Percentiles rank a stretch among this genome's conserved stretches.
Conservation (phyloP, 2,113 vertebrate genomes). For the Gasterosteus aculeatus region DNA sequence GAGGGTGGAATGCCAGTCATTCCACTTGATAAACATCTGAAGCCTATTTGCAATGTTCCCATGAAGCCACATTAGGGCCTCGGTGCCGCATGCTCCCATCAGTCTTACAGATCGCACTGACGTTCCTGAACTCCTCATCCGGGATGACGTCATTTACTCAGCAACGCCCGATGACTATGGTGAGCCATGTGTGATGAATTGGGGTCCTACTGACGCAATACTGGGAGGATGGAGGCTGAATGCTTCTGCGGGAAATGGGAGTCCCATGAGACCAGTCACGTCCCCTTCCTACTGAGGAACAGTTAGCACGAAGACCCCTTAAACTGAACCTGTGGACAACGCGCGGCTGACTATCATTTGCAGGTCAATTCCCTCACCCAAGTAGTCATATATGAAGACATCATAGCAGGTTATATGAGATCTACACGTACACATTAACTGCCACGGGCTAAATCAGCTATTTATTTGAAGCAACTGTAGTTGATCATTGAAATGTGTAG, state of each 20-base stretch:
- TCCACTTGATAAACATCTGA: neutral
- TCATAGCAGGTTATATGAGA: neutral
- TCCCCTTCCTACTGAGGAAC: constrained; percentile 9
- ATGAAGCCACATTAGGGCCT: neutral
- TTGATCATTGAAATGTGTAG: neutral
- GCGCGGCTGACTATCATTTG: neutral
- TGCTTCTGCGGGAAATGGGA: constrained; percentile 63
- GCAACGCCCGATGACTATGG: constrained; percentile 51
- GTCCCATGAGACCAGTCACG: constrained; percentile 19
- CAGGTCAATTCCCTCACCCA: neutral
- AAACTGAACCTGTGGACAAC: constrained; percentile 1
- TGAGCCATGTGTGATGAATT: constrained; percentile 55
- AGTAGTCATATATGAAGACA: neutral
- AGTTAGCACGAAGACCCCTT: neutral
- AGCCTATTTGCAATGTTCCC: neutral
- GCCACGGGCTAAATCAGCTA: neutral
- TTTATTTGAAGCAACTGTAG: neutral
- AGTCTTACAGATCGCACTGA: neutral
- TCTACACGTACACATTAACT: neutral
- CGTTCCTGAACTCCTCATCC: neutral
- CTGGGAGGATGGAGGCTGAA: constrained; percentile 33
- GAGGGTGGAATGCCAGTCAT: neutral
- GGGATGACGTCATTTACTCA: constrained; percentile 45
- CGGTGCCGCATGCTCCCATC: neutral
- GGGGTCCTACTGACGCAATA: constrained; percentile 27